These are phyloP conservation scores for Oryzias dopingdopingensis DNA, from an alignment of 2,797 vertebrate genomes.

Conservation along the genomic window DNA sequence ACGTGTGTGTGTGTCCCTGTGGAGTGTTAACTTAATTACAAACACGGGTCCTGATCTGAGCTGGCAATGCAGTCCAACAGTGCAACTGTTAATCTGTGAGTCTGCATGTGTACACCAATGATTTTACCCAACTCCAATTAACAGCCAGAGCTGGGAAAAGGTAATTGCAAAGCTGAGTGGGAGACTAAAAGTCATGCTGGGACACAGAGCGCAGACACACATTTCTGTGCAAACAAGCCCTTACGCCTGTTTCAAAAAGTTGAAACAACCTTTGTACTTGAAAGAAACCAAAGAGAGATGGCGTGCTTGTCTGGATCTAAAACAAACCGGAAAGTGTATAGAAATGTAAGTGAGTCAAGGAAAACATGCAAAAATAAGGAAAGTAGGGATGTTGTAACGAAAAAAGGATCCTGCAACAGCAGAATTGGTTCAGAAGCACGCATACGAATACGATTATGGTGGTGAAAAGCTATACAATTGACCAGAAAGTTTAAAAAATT, in stretches of 20 bases:
- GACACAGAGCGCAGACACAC: constrained; percentile 33
- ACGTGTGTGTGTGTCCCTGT: constrained; percentile 22
- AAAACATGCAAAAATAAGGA: no score
- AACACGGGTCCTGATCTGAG: constrained; percentile 18
- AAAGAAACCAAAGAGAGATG: constrained; percentile 1
- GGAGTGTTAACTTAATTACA: constrained; percentile 45
- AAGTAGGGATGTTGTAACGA: no score
- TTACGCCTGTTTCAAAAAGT: constrained; percentile 6
- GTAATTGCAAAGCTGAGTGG: constrained; percentile 65
- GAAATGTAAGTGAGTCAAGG: no score
- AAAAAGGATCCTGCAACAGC: no score
- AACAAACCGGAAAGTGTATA: no score
- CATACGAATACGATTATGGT: no score
- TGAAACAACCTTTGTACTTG: neutral
- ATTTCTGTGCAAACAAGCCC: constrained; percentile 21
- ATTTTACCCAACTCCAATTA: constrained; percentile 57
- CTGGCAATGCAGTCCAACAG: constrained; percentile 25
- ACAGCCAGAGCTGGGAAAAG: constrained; percentile 57
- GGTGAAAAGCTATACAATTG: no score
- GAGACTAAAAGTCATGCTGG: constrained; percentile 59
- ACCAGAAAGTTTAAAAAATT: no score
- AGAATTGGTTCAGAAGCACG: no score
- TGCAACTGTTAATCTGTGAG: constrained; percentile 11
- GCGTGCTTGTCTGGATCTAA: no score
- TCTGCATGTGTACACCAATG: constrained; percentile 23